A percentile compares a stretch with the other conserved stretches of the same genome.
Evolutionary conservation across 2,113 vertebrate species (phyloP).

Genomic region (Odontophorus gujanensis): DNA sequence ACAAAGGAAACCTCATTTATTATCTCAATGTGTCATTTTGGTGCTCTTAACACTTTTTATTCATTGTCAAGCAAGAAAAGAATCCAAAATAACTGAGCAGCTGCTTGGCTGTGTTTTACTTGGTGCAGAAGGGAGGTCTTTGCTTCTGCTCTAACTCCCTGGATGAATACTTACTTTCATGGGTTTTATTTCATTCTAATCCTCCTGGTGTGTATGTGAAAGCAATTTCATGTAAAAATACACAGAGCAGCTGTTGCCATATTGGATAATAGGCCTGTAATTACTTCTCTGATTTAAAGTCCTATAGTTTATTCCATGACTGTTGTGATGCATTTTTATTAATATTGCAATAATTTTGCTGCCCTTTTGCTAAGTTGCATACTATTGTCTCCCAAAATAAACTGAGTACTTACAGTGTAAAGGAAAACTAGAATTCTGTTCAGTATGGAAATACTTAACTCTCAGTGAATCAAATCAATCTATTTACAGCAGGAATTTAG

Average conservation of each 20-base stretch:
- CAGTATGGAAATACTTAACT: conserved; percentile 28
- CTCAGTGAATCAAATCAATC: not conserved
- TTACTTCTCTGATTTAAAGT: conserved; percentile 76
- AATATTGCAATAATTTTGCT: conserved; percentile 72
- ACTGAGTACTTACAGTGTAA: conserved; percentile 35
- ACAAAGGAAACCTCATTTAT: not conserved
- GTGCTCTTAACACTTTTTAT: conserved; percentile 26
- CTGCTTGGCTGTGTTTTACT: conserved; percentile 21
- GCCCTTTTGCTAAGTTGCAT: conserved; percentile 66
- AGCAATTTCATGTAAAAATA: conserved; percentile 57
- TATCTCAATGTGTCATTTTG: conserved; percentile 2
- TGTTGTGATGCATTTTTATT: conserved; percentile 75
- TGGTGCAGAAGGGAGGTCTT: conserved; percentile 42
- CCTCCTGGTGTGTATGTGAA: conserved; percentile 42
- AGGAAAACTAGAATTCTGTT: conserved; percentile 55
- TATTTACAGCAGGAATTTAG: not conserved
- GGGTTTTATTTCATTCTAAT: conserved; percentile 57
- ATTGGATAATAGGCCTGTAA: conserved; percentile 77
- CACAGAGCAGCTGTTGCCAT: conserved; percentile 62
- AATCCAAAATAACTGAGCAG: conserved; percentile 49
- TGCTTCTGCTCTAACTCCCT: conserved; percentile 29
- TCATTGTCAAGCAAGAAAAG: conserved; percentile 31
- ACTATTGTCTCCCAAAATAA: conserved; percentile 65
- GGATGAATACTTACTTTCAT: conserved; percentile 53
- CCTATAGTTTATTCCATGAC: conserved; percentile 65